Percentiles rank a stretch among this genome's conserved stretches.
Evolutionary conservation across 2,113 vertebrate genomes (phyloP).

Genomic region (Scartelaos histophorus): DNA sequence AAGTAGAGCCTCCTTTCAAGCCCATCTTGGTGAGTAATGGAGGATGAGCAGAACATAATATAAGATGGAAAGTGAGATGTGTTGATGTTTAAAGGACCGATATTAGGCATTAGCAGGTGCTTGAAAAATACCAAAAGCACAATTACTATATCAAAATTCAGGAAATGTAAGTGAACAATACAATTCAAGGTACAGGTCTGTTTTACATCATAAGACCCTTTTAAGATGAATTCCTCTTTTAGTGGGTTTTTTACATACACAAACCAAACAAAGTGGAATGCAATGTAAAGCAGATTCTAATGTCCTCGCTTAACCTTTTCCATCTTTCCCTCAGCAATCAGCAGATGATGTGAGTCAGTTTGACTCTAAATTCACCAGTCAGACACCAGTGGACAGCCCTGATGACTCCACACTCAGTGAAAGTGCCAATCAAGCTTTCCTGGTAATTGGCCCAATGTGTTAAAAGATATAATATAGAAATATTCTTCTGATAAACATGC

Average conservation of each 20-base stretch:
- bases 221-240: neutral
- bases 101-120: neutral
- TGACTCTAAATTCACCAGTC: conserved; percentile 99
- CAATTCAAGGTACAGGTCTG: neutral
- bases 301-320: conserved; percentile 2
- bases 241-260: neutral
- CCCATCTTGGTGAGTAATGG: conserved; percentile 87
- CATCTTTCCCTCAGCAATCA: conserved; percentile 85
- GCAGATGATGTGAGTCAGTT: conserved; percentile 99
- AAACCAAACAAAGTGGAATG: neutral
- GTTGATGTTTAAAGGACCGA: neutral
- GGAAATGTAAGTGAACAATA: neutral
- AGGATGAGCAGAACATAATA: neutral
- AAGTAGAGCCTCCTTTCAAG: conserved; percentile 98
- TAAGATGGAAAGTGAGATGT: neutral
- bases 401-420: conserved; percentile 98
- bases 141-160: too few species aligned
- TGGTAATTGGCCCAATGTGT: conserved; percentile 78
- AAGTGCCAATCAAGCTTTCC: conserved; percentile 99
- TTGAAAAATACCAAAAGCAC: neutral
- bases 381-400: conserved; percentile 98
- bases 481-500: neutral
- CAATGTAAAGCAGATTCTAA: neutral
- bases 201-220: neutral
- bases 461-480: neutral